Conservation (phyloP, 2,113 vertebrate genomes). For the Bettongia penicillata region DNA sequence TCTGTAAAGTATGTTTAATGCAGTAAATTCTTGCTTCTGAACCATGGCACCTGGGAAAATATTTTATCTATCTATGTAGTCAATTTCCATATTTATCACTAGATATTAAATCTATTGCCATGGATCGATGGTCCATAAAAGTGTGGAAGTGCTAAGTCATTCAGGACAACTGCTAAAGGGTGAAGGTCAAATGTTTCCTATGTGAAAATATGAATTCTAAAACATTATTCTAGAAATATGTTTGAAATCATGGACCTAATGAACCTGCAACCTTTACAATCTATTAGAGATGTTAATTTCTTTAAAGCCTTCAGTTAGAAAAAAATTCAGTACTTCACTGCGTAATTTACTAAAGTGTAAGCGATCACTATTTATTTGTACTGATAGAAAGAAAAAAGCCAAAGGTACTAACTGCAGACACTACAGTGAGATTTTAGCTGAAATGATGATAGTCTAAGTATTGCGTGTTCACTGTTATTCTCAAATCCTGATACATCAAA, state of each 20-base stretch:
- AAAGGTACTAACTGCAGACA: conserved; percentile 45
- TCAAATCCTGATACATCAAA: conserved; percentile 18
- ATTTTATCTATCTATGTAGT: not conserved
- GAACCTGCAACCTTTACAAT: not conserved
- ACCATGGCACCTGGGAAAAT: conserved; percentile 18
- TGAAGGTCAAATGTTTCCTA: conserved; percentile 7
- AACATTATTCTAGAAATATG: conserved; percentile 25
- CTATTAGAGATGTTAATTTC: not conserved
- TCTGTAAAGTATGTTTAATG: not conserved
- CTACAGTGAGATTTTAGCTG: conserved; percentile 41
- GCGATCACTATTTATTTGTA: conserved; percentile 23
- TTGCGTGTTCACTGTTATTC: conserved; percentile 31
- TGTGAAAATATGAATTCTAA: not conserved
- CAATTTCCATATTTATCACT: not conserved
- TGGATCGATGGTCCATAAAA: conserved; percentile 16
- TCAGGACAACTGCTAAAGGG: not conserved
- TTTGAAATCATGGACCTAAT: conserved; percentile 2
- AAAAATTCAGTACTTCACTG: not conserved
- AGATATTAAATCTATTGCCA: not conserved
- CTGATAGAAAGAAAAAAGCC: conserved; percentile 23
- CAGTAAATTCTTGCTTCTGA: not conserved
- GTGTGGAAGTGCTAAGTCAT: not conserved
- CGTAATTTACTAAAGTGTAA: conserved; percentile 33
- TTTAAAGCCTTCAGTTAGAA: not conserved
- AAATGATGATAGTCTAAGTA: conserved; percentile 50